Base-by-base conservation (phyloP, 2,113 vertebrate genomes). In the Okapia johnstoni region DNA sequence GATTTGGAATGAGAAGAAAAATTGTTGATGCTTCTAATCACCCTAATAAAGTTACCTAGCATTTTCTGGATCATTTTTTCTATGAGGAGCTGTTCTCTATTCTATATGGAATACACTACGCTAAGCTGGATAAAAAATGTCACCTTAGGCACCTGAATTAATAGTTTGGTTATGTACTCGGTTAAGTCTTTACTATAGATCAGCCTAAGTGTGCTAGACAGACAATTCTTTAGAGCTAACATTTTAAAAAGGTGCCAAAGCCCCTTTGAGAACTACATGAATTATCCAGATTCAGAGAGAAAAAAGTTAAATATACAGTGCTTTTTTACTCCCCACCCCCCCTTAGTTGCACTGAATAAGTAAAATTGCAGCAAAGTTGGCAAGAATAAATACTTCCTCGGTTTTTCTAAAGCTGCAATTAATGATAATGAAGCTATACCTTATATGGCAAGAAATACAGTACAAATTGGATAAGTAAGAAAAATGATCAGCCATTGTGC, bases 381-480 rank as follows among this genome's bases (percentile, higher is more conserved):
- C 98, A 98, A 97, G 98, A 98, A 98, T 96, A 98, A 99, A 98
- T 98, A 98, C 97, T 98, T 98, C 96, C n/a, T 7, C 0, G 60
- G 98, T 98, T 98, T 97, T 98, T 98, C 98, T 98, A 98, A 98
- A 98, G 98, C 97, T 98, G 96, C 98, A 98, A 98, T 98, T 98
- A 98, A 98, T 98, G 98, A 98, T 99, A 99, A 99, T 98, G 98
- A 99, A 99, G 98, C 98, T 95, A 95, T 95, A 97, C 97, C 97
- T 98, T 98, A 96, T 93, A 98, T 66, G 96, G 98, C 96, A 96
- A 96, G 76, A 98, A 93, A 92, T 98, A 95, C 5, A 95, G 98
- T 91, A 98, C 96, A 98, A 98, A 98, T 86, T 95, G 98, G 96
- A 4, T 98, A 98, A 98, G 98, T 98, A 98, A 98, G 98, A 99